Evolutionary conservation across 64 coral and sea anemone genomes (phyloP), one percentile per base, ranked within the genome.

Genomic region (Trachythela sp.): DNA sequence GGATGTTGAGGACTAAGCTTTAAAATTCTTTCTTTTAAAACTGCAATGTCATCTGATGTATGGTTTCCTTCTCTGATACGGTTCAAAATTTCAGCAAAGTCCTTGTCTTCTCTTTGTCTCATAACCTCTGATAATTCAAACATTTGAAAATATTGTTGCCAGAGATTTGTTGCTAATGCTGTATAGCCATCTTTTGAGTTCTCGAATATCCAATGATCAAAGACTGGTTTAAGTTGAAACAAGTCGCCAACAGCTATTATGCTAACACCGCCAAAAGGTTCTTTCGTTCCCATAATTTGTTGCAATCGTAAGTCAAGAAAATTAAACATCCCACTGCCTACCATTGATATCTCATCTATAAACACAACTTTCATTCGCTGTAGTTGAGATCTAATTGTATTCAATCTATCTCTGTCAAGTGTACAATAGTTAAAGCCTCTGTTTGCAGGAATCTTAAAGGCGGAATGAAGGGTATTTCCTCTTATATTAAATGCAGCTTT

Each of bases 301-400:
- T 92, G 85, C n/a, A 92, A 88, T 37, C 91, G 33, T 68, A 59
- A 88, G 80, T 45, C 83, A 11, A 92, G 26, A 48, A 92, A 92
- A 83, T 92, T 92, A 84, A 92, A 92, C 91, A 92, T 92, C 10
- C 91, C 91, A 92, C 91, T 88, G 39, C 91, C 91, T 1, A 88
- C 72, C 91, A 92, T 88, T 6, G 42, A 45, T 45, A 45, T 45
- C 42, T 45, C 42, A 11, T 45, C 42, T 6, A 45, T 45, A 45
- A 39, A 88, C 54, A 84, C 0, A 22, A 88, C 43, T 43, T 76
- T 34, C 30, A 92, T 64, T 88, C 80, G 54, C 10, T 8, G 13
- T 45, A 92, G 27, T 39, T 92, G 18, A 54, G 85, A 15, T 83
- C 85, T 35, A 6, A 92, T 48, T 36, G 91, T 92, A 30, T 88